Evolutionary conservation across 2,113 vertebrate genomes (phyloP).

Genomic region (Gallinago jamesoni): DNA sequence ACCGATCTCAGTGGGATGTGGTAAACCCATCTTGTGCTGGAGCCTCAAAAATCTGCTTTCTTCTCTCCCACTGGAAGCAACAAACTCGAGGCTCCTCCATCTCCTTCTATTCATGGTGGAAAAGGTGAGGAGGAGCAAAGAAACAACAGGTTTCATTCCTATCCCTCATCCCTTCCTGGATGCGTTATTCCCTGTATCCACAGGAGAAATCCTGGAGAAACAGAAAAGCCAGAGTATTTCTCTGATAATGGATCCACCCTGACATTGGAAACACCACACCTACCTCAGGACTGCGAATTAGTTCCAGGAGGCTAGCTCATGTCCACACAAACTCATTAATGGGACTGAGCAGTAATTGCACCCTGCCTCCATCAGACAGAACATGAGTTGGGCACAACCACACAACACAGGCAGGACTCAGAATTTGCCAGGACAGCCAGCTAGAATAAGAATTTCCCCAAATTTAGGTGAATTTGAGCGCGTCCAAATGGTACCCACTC

Average conservation of each 20-base stretch:
- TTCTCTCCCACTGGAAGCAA: not conserved
- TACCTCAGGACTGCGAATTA: not conserved
- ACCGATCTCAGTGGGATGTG: not conserved
- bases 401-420: not conserved
- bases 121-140: not conserved
- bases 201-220: not conserved
- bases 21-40: not conserved
- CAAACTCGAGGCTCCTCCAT: not conserved
- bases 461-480: not conserved
- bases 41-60: not conserved
- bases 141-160: not conserved
- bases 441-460: not conserved
- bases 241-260: not conserved
- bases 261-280: not conserved
- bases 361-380: not conserved
- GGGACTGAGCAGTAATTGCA: not conserved
- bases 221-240: not conserved
- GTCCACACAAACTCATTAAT: not conserved
- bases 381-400: not conserved
- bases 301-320: not conserved
- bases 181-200: not conserved
- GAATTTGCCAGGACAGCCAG: not conserved
- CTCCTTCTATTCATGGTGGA: not conserved
- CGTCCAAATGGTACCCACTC: not conserved
- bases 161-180: not conserved